phyloP scores from a whole-genome alignment of 2,797 vertebrate species.

The Chelmon rostratus region DNA sequence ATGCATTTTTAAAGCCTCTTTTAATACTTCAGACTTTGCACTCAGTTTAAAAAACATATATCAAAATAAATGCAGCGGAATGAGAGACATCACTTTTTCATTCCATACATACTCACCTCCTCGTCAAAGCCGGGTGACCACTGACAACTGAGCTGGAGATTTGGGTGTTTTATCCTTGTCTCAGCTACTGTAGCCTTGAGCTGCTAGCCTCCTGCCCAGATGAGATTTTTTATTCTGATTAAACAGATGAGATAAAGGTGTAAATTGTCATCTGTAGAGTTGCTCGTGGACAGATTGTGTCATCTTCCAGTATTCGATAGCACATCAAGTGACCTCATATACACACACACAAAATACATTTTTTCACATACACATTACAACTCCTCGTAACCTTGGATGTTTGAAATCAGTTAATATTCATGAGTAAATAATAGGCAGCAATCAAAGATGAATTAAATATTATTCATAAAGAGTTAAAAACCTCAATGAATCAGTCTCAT shows the following conservation, averaged over 20 bases:
- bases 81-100: background rate
- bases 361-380: background rate
- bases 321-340: too few relatives aligned
- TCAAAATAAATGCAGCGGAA: background rate
- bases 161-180: too few relatives aligned
- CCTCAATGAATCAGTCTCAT: too few relatives aligned
- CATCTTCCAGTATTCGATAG: too few relatives aligned
- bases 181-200: background rate
- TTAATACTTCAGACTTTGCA: background rate
- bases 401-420: background rate
- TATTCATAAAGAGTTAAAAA: too few relatives aligned
- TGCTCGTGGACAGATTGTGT: too few relatives aligned
- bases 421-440: background rate
- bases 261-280: too few relatives aligned
- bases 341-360: too few relatives aligned
- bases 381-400: background rate
- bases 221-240: too few relatives aligned
- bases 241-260: too few relatives aligned
- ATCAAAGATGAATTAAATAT: background rate
- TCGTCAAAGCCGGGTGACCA: background rate
- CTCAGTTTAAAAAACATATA: background rate
- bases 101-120: background rate
- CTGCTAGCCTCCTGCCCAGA: too few relatives aligned
- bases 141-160: background rate
- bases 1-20: conserved; percentile 16